These are phyloP conservation scores for Drosophila sordidapex DNA, from an alignment of 2,888 invertebrate species.

Conservation along the genomic window DNA sequence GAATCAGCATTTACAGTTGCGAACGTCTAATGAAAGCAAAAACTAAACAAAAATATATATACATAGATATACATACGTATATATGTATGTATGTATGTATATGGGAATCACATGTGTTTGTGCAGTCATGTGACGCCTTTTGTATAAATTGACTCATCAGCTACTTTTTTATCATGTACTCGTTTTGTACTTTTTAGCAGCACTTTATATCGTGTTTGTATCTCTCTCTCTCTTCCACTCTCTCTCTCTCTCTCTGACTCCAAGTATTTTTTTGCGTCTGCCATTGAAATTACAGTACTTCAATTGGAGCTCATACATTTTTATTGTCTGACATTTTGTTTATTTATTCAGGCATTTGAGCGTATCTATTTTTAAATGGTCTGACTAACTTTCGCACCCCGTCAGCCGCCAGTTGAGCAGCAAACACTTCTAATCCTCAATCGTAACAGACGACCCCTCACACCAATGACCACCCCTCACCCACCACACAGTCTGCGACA, in stretches of 20 bases:
- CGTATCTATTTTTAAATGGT: slow-evolving; percentile 74
- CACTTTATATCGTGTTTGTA: slow-evolving; percentile 24
- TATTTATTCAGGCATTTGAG: slow-evolving; percentile 72
- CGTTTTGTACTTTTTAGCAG: slow-evolving; percentile 18
- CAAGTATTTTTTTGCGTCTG: slow-evolving; percentile 67
- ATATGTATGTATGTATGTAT: background rate
- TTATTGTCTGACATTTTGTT: slow-evolving; percentile 76
- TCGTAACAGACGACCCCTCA: background rate
- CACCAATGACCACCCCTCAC: background rate
- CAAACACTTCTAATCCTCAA: slow-evolving; percentile 22
- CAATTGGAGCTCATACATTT: slow-evolving; percentile 76
- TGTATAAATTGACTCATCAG: slow-evolving; percentile 73
- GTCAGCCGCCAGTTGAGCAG: slow-evolving; percentile 32
- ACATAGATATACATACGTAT: background rate
- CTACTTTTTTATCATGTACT: slow-evolving; percentile 19
- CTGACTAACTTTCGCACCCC: slow-evolving; percentile 74
- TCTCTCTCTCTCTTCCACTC: background rate
- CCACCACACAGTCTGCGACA: slow-evolving; percentile 39
- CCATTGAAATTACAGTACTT: slow-evolving; percentile 75
- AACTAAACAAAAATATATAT: slow-evolving; percentile 42
- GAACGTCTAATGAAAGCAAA: slow-evolving; percentile 67
- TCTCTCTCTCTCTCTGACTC: background rate
- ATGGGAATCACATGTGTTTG: slow-evolving; percentile 17
- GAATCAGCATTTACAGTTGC: slow-evolving; percentile 23
- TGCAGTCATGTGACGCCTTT: slow-evolving; percentile 61